Conservation (phyloP, 2,113 vertebrate species). For the Strigops habroptila region DNA sequence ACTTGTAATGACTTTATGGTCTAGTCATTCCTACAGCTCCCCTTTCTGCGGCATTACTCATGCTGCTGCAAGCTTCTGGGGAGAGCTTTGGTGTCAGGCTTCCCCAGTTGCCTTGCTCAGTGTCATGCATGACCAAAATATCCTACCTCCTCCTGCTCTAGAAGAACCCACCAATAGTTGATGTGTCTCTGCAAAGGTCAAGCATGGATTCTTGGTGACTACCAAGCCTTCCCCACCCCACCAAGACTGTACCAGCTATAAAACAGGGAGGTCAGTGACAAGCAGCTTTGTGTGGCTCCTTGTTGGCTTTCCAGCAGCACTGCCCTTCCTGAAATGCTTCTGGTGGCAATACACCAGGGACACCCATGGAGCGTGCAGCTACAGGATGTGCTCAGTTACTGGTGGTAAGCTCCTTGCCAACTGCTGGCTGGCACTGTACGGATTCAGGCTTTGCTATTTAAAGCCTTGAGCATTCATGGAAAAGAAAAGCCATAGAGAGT, state of each 20-base stretch:
- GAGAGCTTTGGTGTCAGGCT: neutral
- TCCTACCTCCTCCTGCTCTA: neutral
- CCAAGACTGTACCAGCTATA: neutral
- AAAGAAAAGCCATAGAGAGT: neutral
- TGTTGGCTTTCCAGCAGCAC: neutral
- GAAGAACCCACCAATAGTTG: neutral
- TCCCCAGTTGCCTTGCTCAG: neutral
- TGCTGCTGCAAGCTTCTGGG: neutral
- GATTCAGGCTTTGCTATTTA: neutral
- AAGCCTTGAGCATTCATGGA: neutral
- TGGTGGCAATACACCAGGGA: neutral
- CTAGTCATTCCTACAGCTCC: neutral
- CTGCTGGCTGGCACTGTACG: neutral
- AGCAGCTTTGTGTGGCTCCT: neutral
- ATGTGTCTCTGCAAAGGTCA: neutral
- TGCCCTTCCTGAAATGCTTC: neutral
- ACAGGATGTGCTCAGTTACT: rapidly evolving
- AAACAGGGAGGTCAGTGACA: neutral
- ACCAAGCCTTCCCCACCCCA: neutral
- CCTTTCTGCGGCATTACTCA: neutral
- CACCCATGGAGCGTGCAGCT: rapidly evolving
- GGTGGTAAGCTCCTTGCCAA: neutral
- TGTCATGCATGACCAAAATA: neutral
- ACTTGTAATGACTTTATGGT: neutral
- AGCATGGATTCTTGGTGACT: neutral